These are phyloP conservation scores for Micrasema longulum DNA, from an alignment of 1,140 invertebrate genomes.

Conservation along the genomic window DNA sequence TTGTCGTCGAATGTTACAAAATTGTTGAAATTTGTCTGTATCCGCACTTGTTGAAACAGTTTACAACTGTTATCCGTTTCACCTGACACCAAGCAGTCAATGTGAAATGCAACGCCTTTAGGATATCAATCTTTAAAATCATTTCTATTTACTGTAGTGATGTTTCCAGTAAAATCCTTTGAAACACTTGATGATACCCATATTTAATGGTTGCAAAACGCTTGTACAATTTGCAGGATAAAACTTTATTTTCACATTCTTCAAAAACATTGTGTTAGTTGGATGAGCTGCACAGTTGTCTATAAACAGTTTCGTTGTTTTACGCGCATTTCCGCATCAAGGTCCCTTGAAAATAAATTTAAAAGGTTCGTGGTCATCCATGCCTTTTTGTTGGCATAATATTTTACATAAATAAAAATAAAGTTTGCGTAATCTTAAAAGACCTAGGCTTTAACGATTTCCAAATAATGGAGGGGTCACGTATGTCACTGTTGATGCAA, in stretches of 20 bases:
- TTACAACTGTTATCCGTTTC: constrained; percentile 7
- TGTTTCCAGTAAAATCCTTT: constrained; percentile 14
- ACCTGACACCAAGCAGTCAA: not conserved
- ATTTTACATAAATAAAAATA: too few relatives aligned
- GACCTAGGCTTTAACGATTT: constrained; percentile 47
- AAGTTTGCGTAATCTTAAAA: constrained; percentile 53
- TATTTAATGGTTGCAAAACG: constrained; percentile 21
- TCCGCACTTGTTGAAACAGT: constrained; percentile 23
- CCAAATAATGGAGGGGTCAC: constrained; percentile 14
- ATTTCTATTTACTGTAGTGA: constrained; percentile 2
- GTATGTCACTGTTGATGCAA: constrained; percentile 30
- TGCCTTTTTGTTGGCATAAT: not conserved
- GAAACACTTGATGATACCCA: constrained; percentile 25
- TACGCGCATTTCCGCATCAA: too few relatives aligned
- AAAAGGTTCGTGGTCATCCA: too few relatives aligned
- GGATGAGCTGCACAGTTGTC: too few relatives aligned
- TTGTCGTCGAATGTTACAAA: too few relatives aligned
- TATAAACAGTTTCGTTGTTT: too few relatives aligned
- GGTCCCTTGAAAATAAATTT: too few relatives aligned
- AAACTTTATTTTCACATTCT: too few relatives aligned
- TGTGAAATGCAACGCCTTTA: constrained; percentile 1
- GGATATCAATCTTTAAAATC: not conserved
- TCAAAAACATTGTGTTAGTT: too few relatives aligned
- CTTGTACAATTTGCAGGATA: constrained; percentile 8
- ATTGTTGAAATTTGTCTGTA: too few relatives aligned